phyloP scores from a whole-genome alignment of 2,113 vertebrate genomes.

The Agelaius tricolor region DNA sequence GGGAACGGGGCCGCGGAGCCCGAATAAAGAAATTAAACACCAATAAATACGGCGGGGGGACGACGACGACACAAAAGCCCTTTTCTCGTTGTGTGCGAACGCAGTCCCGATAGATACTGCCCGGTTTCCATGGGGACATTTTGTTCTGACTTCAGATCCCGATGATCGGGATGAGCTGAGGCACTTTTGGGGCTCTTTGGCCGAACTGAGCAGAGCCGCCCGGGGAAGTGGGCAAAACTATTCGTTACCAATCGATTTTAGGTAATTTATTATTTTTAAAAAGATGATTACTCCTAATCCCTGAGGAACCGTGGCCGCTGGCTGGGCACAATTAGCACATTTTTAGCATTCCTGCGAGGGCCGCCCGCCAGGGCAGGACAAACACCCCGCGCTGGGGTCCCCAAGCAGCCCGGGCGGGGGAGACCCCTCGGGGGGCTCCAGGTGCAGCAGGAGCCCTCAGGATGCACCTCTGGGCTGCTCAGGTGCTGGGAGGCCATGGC shows the following conservation, averaged over 20 bases:
- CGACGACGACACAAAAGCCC: constrained; percentile 50
- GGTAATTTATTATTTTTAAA: background rate
- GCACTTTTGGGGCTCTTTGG: constrained; percentile 15
- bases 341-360: constrained; percentile 42
- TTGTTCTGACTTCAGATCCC: constrained; percentile 62
- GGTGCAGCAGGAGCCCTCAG: accelerated
- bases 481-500: background rate
- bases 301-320: constrained; percentile 33
- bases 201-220: background rate
- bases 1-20: background rate
- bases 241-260: background rate
- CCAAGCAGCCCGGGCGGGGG: accelerated
- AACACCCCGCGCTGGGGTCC: background rate
- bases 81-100: constrained; percentile 51
- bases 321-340: constrained; percentile 60
- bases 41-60: constrained; percentile 45
- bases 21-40: constrained; percentile 51
- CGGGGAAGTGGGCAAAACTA: background rate
- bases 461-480: background rate
- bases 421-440: background rate
- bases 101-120: constrained; percentile 70
- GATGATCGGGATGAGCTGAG: constrained; percentile 26
- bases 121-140: constrained; percentile 79
- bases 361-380: background rate
- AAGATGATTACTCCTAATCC: constrained; percentile 45